Percentiles rank a stretch among this genome's conserved stretches.
Conservation (phyloP, 2,888 invertebrate species). For the Chouioia cunea region DNA sequence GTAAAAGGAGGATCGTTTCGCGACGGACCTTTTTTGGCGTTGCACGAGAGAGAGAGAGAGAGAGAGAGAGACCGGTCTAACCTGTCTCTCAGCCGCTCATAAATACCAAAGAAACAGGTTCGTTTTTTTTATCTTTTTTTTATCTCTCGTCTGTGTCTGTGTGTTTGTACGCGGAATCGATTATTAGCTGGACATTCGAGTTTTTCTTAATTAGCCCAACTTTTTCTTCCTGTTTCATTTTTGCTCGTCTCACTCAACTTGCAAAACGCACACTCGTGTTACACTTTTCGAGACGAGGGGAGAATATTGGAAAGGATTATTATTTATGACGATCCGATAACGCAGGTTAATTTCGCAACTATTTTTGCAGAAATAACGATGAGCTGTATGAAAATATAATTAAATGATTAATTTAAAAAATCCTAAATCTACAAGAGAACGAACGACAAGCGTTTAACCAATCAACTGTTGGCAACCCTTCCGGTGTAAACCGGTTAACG, state of each 20-base stretch:
- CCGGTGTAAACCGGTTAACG: too few species aligned
- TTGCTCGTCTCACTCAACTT: slow-evolving; percentile 4
- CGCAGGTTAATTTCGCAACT: too few species aligned
- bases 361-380: too few species aligned
- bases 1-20: slow-evolving; percentile 53
- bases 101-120: slow-evolving; percentile 30
- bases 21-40: slow-evolving; percentile 38
- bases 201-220: slow-evolving; percentile 3
- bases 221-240: slow-evolving; percentile 14
- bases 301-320: too few species aligned
- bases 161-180: slow-evolving; percentile 24
- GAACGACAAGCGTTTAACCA: too few species aligned
- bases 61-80: slow-evolving; percentile 3
- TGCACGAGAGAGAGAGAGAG: background rate
- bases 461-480: too few species aligned
- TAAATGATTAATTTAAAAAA: too few species aligned
- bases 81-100: slow-evolving; percentile 19
- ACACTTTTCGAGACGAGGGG: too few species aligned
- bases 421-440: too few species aligned
- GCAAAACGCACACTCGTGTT: too few species aligned
- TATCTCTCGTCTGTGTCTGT: slow-evolving; percentile 5
- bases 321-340: too few species aligned
- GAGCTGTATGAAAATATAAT: too few species aligned
- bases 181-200: slow-evolving; percentile 17
- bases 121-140: background rate